Conservation (phyloP, 2,888 invertebrate genomes). For the Eupithecia vulgata region DNA sequence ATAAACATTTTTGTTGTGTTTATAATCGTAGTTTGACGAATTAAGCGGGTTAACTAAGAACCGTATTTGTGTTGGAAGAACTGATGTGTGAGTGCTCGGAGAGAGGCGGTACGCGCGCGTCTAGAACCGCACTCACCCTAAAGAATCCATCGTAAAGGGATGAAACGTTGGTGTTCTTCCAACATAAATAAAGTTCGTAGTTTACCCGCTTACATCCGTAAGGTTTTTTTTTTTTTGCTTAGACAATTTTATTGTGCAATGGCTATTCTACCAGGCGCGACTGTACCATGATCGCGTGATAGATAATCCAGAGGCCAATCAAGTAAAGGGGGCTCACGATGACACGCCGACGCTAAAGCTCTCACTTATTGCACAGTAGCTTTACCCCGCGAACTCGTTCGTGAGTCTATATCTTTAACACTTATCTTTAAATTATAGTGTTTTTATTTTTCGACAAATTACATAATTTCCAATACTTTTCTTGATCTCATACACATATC, state of each 20-base stretch:
- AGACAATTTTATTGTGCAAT: neutral
- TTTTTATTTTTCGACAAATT: no score
- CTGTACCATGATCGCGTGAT: slow-evolving; percentile 42
- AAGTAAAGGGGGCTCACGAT: slow-evolving; percentile 38
- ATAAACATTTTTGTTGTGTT: neutral
- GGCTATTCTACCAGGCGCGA: slow-evolving; percentile 23
- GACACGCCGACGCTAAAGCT: slow-evolving; percentile 19
- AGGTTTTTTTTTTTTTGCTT: no score
- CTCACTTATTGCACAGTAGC: slow-evolving; percentile 21
- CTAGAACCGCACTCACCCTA: no score
- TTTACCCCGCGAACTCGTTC: neutral
- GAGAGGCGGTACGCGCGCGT: no score
- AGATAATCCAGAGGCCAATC: slow-evolving; percentile 49
- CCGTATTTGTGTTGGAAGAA: no score
- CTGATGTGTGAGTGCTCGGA: no score
- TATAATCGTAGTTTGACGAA: no score
- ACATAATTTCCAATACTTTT: neutral
- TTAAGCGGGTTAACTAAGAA: no score
- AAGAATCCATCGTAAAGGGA: no score
- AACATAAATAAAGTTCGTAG: no score
- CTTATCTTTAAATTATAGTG: neutral
- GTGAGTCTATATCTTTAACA: neutral
- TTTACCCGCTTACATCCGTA: no score
- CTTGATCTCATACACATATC: neutral
- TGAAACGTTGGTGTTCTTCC: no score